Conservation (phyloP, 2,888 invertebrate genomes). For the Microchrysa polita region DNA sequence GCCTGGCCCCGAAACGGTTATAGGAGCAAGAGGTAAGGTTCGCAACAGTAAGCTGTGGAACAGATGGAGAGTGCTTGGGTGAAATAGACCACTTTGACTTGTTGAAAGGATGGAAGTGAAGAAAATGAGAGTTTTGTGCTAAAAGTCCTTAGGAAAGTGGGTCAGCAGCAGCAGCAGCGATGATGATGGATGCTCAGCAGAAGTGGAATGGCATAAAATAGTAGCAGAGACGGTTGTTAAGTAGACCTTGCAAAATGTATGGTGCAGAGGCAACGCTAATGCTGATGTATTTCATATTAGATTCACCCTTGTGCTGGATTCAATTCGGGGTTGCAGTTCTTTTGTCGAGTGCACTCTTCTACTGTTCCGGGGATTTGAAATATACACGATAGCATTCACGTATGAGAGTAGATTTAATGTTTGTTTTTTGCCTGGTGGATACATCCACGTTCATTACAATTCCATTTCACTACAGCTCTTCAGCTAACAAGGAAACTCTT, state of each 20-base stretch:
- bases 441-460: neutral
- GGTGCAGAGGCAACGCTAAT: neutral
- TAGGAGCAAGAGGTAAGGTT: too few relatives aligned
- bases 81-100: slow-evolving; percentile 18
- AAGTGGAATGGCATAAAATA: neutral
- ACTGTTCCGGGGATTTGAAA: too few relatives aligned
- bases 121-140: neutral
- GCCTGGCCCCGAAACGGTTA: neutral
- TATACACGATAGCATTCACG: too few relatives aligned
- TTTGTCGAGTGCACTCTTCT: too few relatives aligned
- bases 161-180: too few relatives aligned
- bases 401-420: neutral
- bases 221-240: neutral
- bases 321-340: too few relatives aligned
- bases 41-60: neutral
- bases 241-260: neutral
- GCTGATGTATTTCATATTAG: too few relatives aligned
- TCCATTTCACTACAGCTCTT: neutral
- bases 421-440: neutral
- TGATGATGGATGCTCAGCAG: neutral
- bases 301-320: neutral
- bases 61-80: slow-evolving; percentile 12
- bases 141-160: slow-evolving; percentile 13
- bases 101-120: slow-evolving; percentile 12
- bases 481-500: too few relatives aligned